phyloP scores from a whole-genome alignment of 2,888 invertebrate species.

The Apocheima hispidaria region DNA sequence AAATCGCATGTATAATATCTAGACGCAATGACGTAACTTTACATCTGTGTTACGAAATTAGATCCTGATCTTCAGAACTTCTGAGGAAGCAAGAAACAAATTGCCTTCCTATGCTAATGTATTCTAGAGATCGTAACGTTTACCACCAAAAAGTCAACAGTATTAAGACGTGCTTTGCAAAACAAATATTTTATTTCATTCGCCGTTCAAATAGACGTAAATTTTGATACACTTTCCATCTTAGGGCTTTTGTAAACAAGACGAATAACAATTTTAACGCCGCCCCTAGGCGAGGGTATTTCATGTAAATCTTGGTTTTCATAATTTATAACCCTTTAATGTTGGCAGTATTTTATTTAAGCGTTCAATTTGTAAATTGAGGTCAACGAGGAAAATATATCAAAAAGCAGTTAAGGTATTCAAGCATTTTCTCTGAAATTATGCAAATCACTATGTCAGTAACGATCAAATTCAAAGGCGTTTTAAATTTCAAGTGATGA shows the following conservation, averaged over 20 bases:
- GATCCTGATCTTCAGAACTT: neutral
- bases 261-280: slow-evolving; percentile 36
- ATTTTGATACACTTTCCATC: slow-evolving; percentile 30
- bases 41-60: slow-evolving; percentile 12
- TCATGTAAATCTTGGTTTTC: slow-evolving; percentile 41
- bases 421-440: neutral
- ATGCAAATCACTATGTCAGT: too few relatives aligned
- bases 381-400: slow-evolving; percentile 15
- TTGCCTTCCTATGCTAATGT: slow-evolving; percentile 14
- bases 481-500: too few relatives aligned
- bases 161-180: slow-evolving; percentile 27
- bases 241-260: slow-evolving; percentile 32
- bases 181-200: slow-evolving; percentile 36
- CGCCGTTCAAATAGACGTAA: slow-evolving; percentile 30
- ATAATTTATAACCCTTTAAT: slow-evolving; percentile 44
- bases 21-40: slow-evolving; percentile 9
- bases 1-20: slow-evolving; percentile 1
- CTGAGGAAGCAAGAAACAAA: slow-evolving; percentile 11
- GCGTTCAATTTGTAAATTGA: slow-evolving; percentile 28
- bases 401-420: neutral
- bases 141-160: slow-evolving; percentile 25
- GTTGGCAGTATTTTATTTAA: slow-evolving; percentile 31
- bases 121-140: slow-evolving; percentile 13
- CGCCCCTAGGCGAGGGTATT: slow-evolving; percentile 21
- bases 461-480: too few relatives aligned